Percentiles rank a stretch among this genome's conserved stretches.
These are phyloP conservation scores for Antennarius maculatus DNA, from an alignment of 2,797 vertebrate species.

Conservation along the genomic window DNA sequence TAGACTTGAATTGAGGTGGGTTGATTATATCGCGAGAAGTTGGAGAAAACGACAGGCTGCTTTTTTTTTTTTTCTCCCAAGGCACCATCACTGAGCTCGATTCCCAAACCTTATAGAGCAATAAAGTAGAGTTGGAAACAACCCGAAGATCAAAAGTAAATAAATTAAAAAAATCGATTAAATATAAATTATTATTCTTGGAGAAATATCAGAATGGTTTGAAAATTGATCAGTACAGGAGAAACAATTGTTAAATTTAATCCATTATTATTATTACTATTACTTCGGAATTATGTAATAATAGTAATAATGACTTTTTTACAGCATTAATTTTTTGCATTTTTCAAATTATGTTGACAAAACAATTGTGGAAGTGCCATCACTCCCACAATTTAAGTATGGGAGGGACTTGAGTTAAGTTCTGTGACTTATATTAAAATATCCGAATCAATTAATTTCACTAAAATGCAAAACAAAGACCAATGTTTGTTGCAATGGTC, in stretches of 20 bases:
- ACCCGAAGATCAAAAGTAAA: neutral
- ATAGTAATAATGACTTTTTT: conserved; percentile 24
- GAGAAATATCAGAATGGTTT: too few relatives aligned
- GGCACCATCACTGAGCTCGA: conserved; percentile 49
- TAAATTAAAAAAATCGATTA: too few relatives aligned
- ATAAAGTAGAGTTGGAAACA: conserved; percentile 36
- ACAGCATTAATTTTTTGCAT: conserved; percentile 38
- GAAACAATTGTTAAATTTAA: neutral
- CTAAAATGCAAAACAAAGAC: too few relatives aligned
- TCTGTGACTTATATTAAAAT: too few relatives aligned
- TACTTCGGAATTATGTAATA: too few relatives aligned
- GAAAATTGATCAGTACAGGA: neutral
- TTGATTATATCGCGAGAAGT: conserved; percentile 74
- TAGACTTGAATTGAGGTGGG: conserved; percentile 42
- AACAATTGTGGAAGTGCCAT: neutral
- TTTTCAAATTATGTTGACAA: neutral
- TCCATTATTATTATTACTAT: too few relatives aligned
- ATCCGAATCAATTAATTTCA: too few relatives aligned
- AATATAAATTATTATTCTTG: too few relatives aligned
- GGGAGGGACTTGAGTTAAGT: too few relatives aligned
- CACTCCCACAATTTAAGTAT: too few relatives aligned
- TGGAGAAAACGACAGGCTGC: conserved; percentile 14
- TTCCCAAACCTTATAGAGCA: conserved; percentile 76
- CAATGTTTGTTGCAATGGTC: too few relatives aligned
- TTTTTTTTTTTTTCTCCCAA: conserved; percentile 27